phyloP scores from a whole-genome alignment of 2,888 invertebrate species.

The Choreutis nemorana region DNA sequence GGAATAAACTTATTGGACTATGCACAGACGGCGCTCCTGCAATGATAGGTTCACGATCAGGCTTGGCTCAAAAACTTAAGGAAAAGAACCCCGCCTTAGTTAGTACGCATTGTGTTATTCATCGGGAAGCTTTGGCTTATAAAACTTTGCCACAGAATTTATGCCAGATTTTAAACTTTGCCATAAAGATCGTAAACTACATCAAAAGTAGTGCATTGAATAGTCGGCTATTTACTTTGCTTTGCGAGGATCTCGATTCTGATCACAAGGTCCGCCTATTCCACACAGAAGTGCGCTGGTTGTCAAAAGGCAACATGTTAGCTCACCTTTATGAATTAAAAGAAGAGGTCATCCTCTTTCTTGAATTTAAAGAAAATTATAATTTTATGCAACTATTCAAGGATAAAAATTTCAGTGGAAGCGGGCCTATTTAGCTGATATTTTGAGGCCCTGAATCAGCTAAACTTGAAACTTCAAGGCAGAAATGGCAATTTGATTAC shows the following conservation, averaged over 20 bases:
- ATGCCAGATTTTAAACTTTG: slow-evolving; percentile 3
- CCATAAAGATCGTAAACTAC: slow-evolving; percentile 5
- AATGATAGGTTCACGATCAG: slow-evolving; percentile 5
- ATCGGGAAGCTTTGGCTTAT: slow-evolving; percentile 5
- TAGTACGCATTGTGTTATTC: slow-evolving; percentile 4
- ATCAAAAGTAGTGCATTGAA: slow-evolving; percentile 5
- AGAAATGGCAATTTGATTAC: slow-evolving; percentile 1
- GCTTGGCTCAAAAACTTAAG: slow-evolving; percentile 3
- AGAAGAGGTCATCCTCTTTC: no score
- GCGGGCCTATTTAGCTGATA: slow-evolving; percentile 2
- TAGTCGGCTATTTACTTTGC: slow-evolving; percentile 3
- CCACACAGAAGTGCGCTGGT: slow-evolving; percentile 11
- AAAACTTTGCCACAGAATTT: slow-evolving; percentile 2
- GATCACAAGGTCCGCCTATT: slow-evolving; percentile 9
- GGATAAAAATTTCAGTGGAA: no score
- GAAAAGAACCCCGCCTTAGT: not conserved
- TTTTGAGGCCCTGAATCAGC: slow-evolving; percentile 3
- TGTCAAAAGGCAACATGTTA: slow-evolving; percentile 12
- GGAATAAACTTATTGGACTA: slow-evolving; percentile 4
- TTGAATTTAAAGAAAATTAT: no score
- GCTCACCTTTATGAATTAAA: slow-evolving; percentile 10
- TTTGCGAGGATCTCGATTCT: slow-evolving; percentile 9
- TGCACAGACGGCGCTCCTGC: slow-evolving; percentile 7
- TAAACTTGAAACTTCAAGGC: slow-evolving; percentile 4
- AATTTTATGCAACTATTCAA: no score